These are phyloP conservation scores for Cydia fagiglandana DNA, from an alignment of 1,140 invertebrate genomes.

Conservation along the genomic window DNA sequence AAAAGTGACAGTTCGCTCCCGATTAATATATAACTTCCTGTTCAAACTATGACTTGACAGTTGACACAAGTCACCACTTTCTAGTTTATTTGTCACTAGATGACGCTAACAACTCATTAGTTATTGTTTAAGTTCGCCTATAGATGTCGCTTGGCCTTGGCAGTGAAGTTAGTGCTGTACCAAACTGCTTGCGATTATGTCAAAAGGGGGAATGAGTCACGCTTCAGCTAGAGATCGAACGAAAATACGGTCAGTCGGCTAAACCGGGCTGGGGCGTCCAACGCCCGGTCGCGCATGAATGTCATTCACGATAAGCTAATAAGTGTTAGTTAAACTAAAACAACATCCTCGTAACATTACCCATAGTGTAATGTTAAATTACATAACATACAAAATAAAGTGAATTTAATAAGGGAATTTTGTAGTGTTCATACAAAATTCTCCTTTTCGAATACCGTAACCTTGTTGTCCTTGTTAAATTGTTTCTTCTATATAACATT, in stretches of 20 bases:
- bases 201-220: conserved; percentile 35
- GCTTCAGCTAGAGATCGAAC: conserved; percentile 34
- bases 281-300: conserved; percentile 36
- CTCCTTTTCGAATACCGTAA: conserved; percentile 32
- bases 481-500: conserved; percentile 54
- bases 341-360: neutral
- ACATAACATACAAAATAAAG: conserved; percentile 38
- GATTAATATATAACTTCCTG: no score
- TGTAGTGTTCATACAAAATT: conserved; percentile 30
- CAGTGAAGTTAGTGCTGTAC: conserved; percentile 25
- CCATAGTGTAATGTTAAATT: conserved; percentile 32
- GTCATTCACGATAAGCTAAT: conserved; percentile 36
- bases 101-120: neutral
- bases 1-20: no score
- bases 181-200: conserved; percentile 33
- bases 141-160: conserved; percentile 8
- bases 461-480: conserved; percentile 54
- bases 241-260: conserved; percentile 37
- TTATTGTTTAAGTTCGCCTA: neutral
- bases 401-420: conserved; percentile 39
- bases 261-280: conserved; percentile 33
- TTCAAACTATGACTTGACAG: no score
- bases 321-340: conserved; percentile 33
- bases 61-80: neutral
- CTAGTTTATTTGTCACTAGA: neutral